phyloP scores from a whole-genome alignment of 2,113 vertebrate species.

The Tragulus kanchil region DNA sequence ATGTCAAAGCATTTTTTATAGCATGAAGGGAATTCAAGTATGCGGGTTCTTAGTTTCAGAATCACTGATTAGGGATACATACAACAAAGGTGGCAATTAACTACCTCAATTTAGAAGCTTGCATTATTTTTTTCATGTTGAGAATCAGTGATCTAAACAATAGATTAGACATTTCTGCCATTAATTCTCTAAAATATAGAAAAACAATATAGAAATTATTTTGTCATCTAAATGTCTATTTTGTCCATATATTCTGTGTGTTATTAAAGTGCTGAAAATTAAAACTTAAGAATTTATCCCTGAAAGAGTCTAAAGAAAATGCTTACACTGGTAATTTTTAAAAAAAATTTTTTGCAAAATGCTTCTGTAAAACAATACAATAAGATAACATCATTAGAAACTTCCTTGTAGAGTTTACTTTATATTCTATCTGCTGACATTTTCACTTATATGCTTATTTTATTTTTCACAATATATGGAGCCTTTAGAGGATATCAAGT shows the following conservation, averaged over 20 bases:
- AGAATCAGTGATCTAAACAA: not conserved
- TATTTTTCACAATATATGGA: not conserved
- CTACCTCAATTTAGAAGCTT: not conserved
- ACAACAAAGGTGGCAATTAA: slow-evolving; percentile 9
- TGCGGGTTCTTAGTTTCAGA: slow-evolving; percentile 58
- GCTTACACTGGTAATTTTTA: not conserved
- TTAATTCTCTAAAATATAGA: not conserved
- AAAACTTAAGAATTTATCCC: not conserved
- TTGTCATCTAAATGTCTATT: not conserved
- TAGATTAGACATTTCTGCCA: not conserved
- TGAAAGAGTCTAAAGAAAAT: slow-evolving; percentile 23
- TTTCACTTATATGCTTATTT: not conserved
- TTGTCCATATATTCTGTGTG: not conserved
- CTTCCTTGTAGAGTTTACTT: not conserved
- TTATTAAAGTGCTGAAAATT: not conserved
- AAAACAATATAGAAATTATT: not conserved
- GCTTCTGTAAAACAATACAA: not conserved
- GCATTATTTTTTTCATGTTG: not conserved
- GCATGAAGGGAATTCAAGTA: slow-evolving; percentile 61
- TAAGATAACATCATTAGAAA: not conserved
- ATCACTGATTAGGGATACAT: slow-evolving; percentile 19
- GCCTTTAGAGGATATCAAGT: not conserved
- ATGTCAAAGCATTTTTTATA: slow-evolving; percentile 68
- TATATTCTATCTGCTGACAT: not conserved
- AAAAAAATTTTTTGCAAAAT: not conserved